Evolutionary conservation across 2,113 vertebrate genomes (phyloP).

Genomic region (Typhlomys cinereus): DNA sequence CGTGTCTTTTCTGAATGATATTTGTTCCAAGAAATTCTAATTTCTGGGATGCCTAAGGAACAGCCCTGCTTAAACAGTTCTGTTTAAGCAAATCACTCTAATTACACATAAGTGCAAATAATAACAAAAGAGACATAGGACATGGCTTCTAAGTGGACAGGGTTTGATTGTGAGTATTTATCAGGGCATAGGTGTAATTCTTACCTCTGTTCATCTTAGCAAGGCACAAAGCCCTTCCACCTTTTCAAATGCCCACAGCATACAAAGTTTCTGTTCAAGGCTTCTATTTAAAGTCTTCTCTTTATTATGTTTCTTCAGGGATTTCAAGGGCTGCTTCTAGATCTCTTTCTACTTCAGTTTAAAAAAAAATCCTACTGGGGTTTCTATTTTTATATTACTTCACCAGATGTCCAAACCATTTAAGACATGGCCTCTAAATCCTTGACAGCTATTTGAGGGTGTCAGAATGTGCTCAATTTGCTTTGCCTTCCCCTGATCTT

Average conservation of each 20-base stretch:
- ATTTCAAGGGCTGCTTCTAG: slow-evolving; percentile 75
- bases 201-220: neutral
- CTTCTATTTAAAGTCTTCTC: slow-evolving; percentile 75
- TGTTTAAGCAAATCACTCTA: neutral
- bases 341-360: slow-evolving; percentile 71
- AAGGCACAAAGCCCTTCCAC: slow-evolving; percentile 39
- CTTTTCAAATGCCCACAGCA: slow-evolving; percentile 55
- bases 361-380: slow-evolving; percentile 72
- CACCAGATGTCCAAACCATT: slow-evolving; percentile 76
- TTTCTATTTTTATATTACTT: slow-evolving; percentile 79
- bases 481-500: slow-evolving; percentile 56
- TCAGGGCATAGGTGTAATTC: slow-evolving; percentile 13
- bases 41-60: neutral
- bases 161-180: neutral
- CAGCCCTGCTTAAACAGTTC: neutral
- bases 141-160: slow-evolving; percentile 26
- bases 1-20: neutral
- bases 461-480: slow-evolving; percentile 71
- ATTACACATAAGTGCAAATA: neutral
- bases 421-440: slow-evolving; percentile 76
- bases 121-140: neutral
- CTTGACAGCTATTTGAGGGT: slow-evolving; percentile 75
- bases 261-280: slow-evolving; percentile 61
- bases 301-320: slow-evolving; percentile 67
- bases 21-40: neutral